Percentiles rank a stretch among this genome's conserved stretches.
These are phyloP conservation scores for Laticauda laticaudata DNA, from an alignment of 2,113 vertebrate genomes.

Conservation along the genomic window DNA sequence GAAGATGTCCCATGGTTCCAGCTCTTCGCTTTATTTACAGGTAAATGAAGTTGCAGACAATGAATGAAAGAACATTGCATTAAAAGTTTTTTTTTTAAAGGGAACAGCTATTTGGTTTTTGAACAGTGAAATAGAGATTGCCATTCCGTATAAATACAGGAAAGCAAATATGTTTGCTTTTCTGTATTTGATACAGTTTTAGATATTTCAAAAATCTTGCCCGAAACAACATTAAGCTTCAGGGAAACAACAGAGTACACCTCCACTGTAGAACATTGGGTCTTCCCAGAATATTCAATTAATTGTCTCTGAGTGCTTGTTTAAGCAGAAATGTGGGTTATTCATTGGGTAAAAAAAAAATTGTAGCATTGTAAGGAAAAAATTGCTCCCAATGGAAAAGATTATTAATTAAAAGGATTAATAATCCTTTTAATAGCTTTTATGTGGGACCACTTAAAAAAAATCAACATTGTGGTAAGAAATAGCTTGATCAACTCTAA, in stretches of 20 bases:
- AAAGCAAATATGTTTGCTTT: slow-evolving; percentile 8
- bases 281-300: neutral
- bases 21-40: slow-evolving; percentile 92
- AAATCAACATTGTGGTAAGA: neutral
- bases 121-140: neutral
- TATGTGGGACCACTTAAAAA: neutral
- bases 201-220: neutral
- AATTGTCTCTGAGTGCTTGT: neutral
- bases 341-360: neutral
- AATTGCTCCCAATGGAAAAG: neutral
- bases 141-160: neutral
- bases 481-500: neutral
- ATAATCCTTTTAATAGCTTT: neutral
- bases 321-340: neutral
- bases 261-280: slow-evolving; percentile 17
- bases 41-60: slow-evolving; percentile 66
- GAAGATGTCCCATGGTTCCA: slow-evolving; percentile 94
- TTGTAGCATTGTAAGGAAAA: neutral
- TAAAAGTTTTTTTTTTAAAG: slow-evolving; percentile 25
- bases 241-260: neutral
- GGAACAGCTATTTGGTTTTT: neutral
- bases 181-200: neutral
- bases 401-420: neutral
- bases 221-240: neutral
- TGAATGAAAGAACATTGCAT: slow-evolving; percentile 9